Evolutionary conservation across 2,888 invertebrate genomes (phyloP), one percentile per base, ranked within the genome.

Genomic region (Sarcophaga caerulescens): DNA sequence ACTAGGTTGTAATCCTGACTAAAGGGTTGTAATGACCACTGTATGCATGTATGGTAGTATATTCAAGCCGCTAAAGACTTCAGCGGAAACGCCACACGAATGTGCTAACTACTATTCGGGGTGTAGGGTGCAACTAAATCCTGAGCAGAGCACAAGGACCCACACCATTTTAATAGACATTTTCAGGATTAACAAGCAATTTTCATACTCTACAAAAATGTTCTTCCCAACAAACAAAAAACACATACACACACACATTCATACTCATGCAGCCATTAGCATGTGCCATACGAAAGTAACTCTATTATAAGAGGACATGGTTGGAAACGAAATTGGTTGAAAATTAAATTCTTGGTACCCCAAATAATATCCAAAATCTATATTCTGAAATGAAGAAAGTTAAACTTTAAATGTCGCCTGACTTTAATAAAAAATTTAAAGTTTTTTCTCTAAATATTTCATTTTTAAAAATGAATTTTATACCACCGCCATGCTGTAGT

Each of bases 101-200:
- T 35, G 35, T 6, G 6, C 35, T 35, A 6, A 35, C 35, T 1
- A 6, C 6, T 35, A 6, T 35, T 35, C 35, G 8, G 0, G 8
- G 0, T 8, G 35, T 35, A 35, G 35, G 2, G 35, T 35, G 8
- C 10, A 10, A 35, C 35, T 10, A 35, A 35, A 35, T 35, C 10
- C 44, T 47, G 75, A 17, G 19, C 19, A 59, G 63, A 47, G 47
- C 44, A 70, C 6, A 14, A 57, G 19, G 21, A 57, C 70, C 25
- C 76, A 81, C 44, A 45, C 70, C 66, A 74, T 78, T 81, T 47
- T 45, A 70, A 19, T 62, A 81, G 35, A 70, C 35, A 81, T 76
- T 70, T 76, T 70, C 35, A 35, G 76, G 76, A 76, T 76, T 81
- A 70, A 63, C 76, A 68, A 74, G 70, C 63, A 76, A 71, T 82